A percentile compares a stretch with the other conserved stretches of the same genome.
Conservation (phyloP, 2,113 vertebrate genomes). For the Myiagra hebetior region DNA sequence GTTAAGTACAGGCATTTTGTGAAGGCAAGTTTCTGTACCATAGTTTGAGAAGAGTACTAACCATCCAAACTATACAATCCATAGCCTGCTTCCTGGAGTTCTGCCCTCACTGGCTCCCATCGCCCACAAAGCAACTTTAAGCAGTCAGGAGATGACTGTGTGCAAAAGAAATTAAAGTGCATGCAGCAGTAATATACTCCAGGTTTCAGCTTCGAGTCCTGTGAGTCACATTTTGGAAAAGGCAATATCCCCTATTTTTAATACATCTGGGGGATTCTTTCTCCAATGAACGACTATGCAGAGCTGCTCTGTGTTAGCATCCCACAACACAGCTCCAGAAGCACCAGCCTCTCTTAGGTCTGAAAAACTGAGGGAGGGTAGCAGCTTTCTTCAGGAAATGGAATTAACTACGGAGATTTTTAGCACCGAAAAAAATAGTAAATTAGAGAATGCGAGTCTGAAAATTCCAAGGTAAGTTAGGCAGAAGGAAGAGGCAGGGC, state of each 20-base stretch:
- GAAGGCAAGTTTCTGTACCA: neutral
- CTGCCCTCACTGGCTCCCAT: neutral
- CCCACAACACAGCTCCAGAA: neutral
- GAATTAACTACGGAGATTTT: fast-evolving
- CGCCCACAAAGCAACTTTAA: neutral
- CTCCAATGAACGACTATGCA: neutral
- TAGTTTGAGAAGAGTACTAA: neutral
- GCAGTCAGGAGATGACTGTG: neutral
- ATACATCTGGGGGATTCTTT: neutral
- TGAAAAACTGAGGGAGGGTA: fast-evolving
- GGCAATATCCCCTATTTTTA: neutral
- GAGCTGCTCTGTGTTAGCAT: neutral
- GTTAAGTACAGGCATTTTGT: neutral
- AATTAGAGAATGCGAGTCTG: fast-evolving
- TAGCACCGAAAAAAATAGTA: neutral
- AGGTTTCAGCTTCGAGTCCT: neutral
- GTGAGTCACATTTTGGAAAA: neutral
- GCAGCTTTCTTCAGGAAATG: neutral
- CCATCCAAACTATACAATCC: neutral
- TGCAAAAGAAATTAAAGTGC: neutral
- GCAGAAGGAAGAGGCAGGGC: fast-evolving
- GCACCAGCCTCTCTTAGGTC: neutral
- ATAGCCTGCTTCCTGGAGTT: neutral
- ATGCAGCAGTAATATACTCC: neutral
- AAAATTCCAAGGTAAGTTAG: neutral